Evolutionary conservation across 2,113 vertebrate genomes (phyloP), one percentile per base, ranked within the genome.

Genomic region (Takifugu bimaculatus): DNA sequence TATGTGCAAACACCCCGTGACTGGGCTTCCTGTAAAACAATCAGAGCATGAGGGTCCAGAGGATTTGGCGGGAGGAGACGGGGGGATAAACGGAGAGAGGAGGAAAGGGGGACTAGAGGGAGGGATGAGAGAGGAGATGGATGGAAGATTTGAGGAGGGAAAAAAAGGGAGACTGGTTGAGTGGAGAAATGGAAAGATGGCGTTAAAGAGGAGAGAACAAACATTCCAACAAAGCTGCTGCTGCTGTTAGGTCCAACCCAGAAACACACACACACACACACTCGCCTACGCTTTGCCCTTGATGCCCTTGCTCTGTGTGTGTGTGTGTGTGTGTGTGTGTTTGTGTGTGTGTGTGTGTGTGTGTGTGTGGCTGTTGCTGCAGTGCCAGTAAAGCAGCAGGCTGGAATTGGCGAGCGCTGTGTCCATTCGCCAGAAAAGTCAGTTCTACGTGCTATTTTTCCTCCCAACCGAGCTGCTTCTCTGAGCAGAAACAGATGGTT

Each of bases 401-500:
- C 35, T 39, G 35, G 80, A 72, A 70, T 85, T 86, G 82, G 84
- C 82, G 13, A 63, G 61, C 28, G 2, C 14, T 62, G 75, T 61
- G 70, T 65, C 74, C 69, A 42, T 82, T 83, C 73, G 54, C 70
- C 50, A 68, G 61, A 50, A 70, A 77, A 76, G 75, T 75, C 75
- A 82, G 62, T 68, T 82, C 78, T 50, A 54, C 68, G 63, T 74
- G 64, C 70, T 53, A 49, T 45, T 78, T 62, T 75, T 60, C 75
- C 73, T 78, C 72, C 61, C 68, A 85, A 70, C 67, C 54, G 63
- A 56, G 69, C 71, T 68, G 65, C 70, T 54, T 6, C 45, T 48
- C 66, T 85, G 79, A 87, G 79, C 69, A 87, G 80, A 85, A 87
- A 73, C 87, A 87, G 77, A 88, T 87, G 87, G 42, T 72, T 70